Evolutionary conservation across 2,113 vertebrate species (phyloP), one percentile per base, ranked within the genome.

Genomic region (Rhabdomys dilectus): DNA sequence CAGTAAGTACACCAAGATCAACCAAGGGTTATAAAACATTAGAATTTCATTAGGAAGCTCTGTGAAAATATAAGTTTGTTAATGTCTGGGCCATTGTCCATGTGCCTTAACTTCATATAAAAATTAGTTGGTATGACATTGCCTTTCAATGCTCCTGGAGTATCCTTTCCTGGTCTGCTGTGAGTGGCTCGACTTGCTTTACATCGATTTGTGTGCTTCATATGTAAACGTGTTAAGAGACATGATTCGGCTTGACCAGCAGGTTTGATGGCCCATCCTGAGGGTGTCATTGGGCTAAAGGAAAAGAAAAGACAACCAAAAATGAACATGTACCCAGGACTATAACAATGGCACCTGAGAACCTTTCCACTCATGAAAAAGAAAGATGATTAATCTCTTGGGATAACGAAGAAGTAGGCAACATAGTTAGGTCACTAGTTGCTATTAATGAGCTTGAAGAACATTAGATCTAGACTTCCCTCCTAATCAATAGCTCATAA

Each of bases 21-120:
- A 70, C 39, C 53, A 36, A 12, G 88, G 31, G 94, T 89, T 77
- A n/a, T 4, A 48, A 39, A 17, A 13, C 5, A 21, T 51, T 92
- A 45, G 58, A 53, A 75, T 88, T 92, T 90, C 51, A 56, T 73
- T 89, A 72, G n/a, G 19, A 48, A 56, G 39, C 1, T 26, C 42
- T 42, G 39, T 96, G 48, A 87, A 82, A 89, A 88, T 82, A 70
- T 16, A 82, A 31, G 73, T 48, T 56, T 26, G 45, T 53, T 68
- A 53, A 58, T 82, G 39, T 70, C 12, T 45, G 26, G 34, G n/a
- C 16, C 45, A 80, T 45, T 88, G n/a, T 53, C 8, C 8, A 22
- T 53, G 7, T 64, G 16, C 78, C 68, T 95, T 56, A 87, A 89
- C 87, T 90, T 89, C 64, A 76, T 56, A 84, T 78, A 89, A 93